Base-by-base conservation (phyloP, 2,888 invertebrate genomes). In the Neocrepidodera transversa region DNA sequence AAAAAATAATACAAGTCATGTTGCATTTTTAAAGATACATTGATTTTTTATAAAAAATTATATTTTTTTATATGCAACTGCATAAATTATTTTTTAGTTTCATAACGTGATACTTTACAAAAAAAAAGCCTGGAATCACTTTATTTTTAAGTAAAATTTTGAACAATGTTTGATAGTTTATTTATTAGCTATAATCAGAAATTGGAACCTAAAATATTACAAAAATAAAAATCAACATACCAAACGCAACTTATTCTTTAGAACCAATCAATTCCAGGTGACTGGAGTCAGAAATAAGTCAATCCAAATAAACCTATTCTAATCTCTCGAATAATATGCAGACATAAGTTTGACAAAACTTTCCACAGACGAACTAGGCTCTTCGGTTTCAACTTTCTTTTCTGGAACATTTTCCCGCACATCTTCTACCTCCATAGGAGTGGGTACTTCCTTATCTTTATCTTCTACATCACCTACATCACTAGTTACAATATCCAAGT, bases 301-400 rank as follows among this genome's bases (percentile, higher is more conserved):
- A 52, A 57, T 52, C 35, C 28, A 40, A 38, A 38, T 43, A 55
- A 55, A 45, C 8, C 28, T 50, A 13, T 35, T 48, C 16, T 30
- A 48, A 35, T 40, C 51, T 16, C 45, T 26, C 4, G 45, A 47
- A n/a, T 35, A 53, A 48, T 28, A 47, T 2, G 28, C 28, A 14
- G 28, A 26, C 18, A 30, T 56, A 20, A 50, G 58, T 53, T 57
- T 56, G 30, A 54, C 16, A 5, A 56, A 40, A 8, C 57, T 10
- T 11, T 60, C 54, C 11, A 48, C 54, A 18, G 59, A 59, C 7
- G 61, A 60, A 26, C 60, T 56, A n/a, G 61, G 57, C 35, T 64
- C 61, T 30, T 64, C 61, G 28, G 47, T 20, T 26, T 58, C 58
- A 10, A 32, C 42, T 32, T 50, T 45, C 16, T 56, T 40, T 32